Percentiles rank a stretch among this genome's conserved stretches.
Evolutionary conservation across 2,888 invertebrate genomes (phyloP).

Genomic region (Sisyra nigra): DNA sequence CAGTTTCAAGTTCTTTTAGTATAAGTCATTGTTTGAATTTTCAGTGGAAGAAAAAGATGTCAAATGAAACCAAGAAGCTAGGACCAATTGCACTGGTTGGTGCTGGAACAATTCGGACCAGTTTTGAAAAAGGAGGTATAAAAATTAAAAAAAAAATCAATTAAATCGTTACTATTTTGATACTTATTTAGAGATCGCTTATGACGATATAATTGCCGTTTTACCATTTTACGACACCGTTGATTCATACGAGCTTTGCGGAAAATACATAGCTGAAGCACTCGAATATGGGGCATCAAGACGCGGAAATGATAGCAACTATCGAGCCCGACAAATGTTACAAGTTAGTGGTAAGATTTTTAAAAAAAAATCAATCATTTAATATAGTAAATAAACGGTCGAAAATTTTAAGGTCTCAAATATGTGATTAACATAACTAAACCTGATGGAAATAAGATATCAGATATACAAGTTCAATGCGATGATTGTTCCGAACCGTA

Average conservation of each 20-base stretch:
- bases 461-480: constrained; percentile 39
- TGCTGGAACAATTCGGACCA: constrained; percentile 52
- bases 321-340: constrained; percentile 33
- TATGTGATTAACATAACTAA: constrained; percentile 38
- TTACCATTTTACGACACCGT: constrained; percentile 65
- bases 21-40: too few relatives aligned
- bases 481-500: constrained; percentile 48
- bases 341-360: constrained; percentile 38
- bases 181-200: constrained; percentile 42
- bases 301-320: constrained; percentile 23
- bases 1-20: too few relatives aligned
- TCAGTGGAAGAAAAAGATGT: constrained; percentile 31
- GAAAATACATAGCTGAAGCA: constrained; percentile 42
- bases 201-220: constrained; percentile 47
- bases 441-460: constrained; percentile 40
- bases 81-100: constrained; percentile 51
- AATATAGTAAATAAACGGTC: too few relatives aligned
- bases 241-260: constrained; percentile 53
- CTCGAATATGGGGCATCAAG: constrained; percentile 38
- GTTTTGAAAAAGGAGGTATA: constrained; percentile 45
- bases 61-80: constrained; percentile 40
- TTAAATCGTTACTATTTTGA: background rate
- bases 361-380: too few relatives aligned
- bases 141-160: constrained; percentile 10
- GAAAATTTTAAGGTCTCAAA: too few relatives aligned